phyloP scores from a whole-genome alignment of 2,113 vertebrate genomes.

The Mirounga angustirostris region DNA sequence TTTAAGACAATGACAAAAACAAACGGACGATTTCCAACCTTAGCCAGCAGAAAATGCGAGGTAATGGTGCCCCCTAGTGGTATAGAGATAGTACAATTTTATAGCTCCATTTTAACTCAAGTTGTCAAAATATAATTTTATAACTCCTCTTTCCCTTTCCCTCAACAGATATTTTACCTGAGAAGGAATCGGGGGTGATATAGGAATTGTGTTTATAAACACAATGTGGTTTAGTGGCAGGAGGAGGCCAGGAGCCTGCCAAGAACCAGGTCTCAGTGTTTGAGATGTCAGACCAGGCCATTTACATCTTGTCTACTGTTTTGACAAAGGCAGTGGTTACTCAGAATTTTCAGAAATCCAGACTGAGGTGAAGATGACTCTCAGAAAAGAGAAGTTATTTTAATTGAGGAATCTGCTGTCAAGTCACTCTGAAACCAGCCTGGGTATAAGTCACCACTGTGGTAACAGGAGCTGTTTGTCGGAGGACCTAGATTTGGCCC shows the following conservation, averaged over 20 bases:
- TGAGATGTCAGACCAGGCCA: neutral
- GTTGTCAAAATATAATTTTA: neutral
- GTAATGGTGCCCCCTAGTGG: constrained; percentile 75
- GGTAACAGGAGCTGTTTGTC: neutral
- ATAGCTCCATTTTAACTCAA: constrained; percentile 6
- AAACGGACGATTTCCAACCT: neutral
- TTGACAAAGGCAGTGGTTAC: neutral
- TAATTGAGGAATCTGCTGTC: neutral
- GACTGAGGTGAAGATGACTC: neutral
- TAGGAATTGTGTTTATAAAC: constrained; percentile 24
- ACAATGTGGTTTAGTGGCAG: neutral
- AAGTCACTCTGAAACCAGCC: neutral
- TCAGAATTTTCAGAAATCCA: constrained; percentile 59
- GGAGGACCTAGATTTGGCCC: neutral
- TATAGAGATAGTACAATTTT: neutral
- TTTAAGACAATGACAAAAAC: constrained; percentile 41
- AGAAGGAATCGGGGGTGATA: neutral
- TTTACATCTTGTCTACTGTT: neutral
- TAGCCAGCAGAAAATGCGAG: constrained; percentile 21
- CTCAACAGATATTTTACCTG: neutral
- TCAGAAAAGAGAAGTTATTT: constrained; percentile 22
- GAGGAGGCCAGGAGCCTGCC: neutral
- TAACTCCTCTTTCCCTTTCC: neutral
- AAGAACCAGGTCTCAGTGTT: neutral
- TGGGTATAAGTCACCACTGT: neutral